Conservation (phyloP, 1,140 invertebrate species). For the Zelostemma sp. region DNA sequence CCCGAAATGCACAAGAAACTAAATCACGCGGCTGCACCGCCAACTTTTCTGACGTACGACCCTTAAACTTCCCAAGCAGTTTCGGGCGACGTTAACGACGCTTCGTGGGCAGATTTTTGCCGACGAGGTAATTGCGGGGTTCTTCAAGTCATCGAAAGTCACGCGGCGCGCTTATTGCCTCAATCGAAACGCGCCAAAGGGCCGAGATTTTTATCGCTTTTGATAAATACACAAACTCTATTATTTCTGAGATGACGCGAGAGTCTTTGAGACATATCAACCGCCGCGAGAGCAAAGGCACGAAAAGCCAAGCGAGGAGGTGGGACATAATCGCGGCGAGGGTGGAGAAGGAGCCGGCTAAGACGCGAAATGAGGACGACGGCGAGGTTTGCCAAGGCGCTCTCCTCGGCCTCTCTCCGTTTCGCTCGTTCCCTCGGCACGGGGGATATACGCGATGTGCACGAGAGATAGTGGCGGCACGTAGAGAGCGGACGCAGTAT, state of each 20-base stretch:
- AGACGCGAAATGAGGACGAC: slow-evolving; percentile 37
- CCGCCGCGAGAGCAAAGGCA: not conserved
- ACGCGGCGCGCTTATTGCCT: too few species aligned
- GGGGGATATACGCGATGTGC: slow-evolving; percentile 57
- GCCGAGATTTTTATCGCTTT: too few species aligned
- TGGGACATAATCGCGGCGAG: slow-evolving; percentile 17
- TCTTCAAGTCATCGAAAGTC: too few species aligned
- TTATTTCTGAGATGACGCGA: not conserved
- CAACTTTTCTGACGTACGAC: not conserved
- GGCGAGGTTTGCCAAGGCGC: slow-evolving; percentile 16
- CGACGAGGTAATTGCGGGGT: too few species aligned
- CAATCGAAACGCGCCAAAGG: too few species aligned
- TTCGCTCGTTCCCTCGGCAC: slow-evolving; percentile 12
- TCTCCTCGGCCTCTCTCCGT: slow-evolving; percentile 14
- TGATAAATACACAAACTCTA: too few species aligned
- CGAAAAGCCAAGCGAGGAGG: slow-evolving; percentile 16
- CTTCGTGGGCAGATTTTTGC: too few species aligned
- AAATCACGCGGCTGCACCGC: slow-evolving; percentile 6
- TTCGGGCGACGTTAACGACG: too few species aligned
- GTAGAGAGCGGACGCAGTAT: slow-evolving; percentile 64
- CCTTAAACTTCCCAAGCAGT: too few species aligned
- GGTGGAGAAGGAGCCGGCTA: slow-evolving; percentile 12
- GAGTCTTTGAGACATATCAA: not conserved
- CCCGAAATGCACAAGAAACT: slow-evolving; percentile 12
- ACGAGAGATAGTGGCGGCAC: slow-evolving; percentile 64